Evolutionary conservation across 2,888 invertebrate species (phyloP).

Genomic region (Campopleginae sp.): DNA sequence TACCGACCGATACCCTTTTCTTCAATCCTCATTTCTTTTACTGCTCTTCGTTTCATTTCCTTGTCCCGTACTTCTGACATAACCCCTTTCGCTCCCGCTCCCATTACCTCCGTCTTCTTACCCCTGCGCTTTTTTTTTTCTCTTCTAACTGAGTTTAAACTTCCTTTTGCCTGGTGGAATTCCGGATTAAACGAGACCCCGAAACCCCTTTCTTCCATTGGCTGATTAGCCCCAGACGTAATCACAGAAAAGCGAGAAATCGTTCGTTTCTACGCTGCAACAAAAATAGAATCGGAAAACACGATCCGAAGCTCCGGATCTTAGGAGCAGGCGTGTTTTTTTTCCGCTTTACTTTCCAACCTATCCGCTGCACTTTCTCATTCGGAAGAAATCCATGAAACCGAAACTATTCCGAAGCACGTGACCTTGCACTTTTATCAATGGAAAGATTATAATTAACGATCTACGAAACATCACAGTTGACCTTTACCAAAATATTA

Average conservation of each 20-base stretch:
- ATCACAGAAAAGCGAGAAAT: slow-evolving; percentile 71
- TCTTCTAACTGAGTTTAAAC: slow-evolving; percentile 34
- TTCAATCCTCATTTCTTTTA: slow-evolving; percentile 39
- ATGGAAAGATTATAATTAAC: neutral
- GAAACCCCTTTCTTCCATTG: slow-evolving; percentile 64
- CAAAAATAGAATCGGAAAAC: slow-evolving; percentile 19
- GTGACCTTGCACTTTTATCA: neutral
- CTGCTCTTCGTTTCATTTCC: slow-evolving; percentile 43
- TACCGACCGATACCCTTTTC: slow-evolving; percentile 37
- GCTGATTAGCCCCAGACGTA: slow-evolving; percentile 73
- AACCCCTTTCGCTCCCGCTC: slow-evolving; percentile 20
- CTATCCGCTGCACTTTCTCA: neutral
- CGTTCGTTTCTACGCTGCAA: slow-evolving; percentile 17
- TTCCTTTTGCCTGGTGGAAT: slow-evolving; percentile 47
- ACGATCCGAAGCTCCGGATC: neutral
- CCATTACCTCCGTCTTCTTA: neutral
- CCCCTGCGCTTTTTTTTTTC: neutral
- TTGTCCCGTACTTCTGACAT: slow-evolving; percentile 43
- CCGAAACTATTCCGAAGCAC: neutral
- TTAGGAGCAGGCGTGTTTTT: neutral
- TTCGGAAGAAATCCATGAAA: neutral
- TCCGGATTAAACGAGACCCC: slow-evolving; percentile 58
- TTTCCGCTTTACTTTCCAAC: neutral
- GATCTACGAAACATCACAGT: neutral
- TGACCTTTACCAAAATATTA: neutral